Conservation (phyloP, 2,888 invertebrate species). For the Abrostola triplasia region DNA sequence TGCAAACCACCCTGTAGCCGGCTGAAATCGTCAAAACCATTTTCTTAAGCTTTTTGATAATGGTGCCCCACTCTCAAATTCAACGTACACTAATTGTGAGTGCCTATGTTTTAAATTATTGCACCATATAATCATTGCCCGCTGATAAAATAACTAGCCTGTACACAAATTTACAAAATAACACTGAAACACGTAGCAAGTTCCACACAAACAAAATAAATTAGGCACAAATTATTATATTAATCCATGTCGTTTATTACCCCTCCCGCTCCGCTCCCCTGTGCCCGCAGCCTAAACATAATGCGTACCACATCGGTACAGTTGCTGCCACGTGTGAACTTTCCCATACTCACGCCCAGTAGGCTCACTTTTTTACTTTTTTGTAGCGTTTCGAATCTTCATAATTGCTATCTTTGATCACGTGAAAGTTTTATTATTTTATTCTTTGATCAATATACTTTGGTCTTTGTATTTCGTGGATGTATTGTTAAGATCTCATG, state of each 20-base stretch:
- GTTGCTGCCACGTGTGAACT: conserved; percentile 85
- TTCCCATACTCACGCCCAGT: conserved; percentile 86
- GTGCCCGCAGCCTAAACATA: conserved; percentile 51
- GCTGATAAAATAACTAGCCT: background rate
- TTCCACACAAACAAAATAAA: background rate
- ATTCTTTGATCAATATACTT: conserved; percentile 29
- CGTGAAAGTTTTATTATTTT: conserved; percentile 60
- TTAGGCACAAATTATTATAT: background rate
- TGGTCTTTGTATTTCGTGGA: conserved; percentile 11
- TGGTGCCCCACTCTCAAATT: no score
- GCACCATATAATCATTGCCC: no score
- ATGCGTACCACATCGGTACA: conserved; percentile 69
- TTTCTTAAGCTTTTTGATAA: no score
- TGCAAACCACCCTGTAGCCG: background rate
- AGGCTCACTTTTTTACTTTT: conserved; percentile 75
- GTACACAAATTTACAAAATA: background rate
- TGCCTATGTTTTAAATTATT: no score
- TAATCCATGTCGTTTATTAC: conserved; percentile 18
- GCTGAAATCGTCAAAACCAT: no score
- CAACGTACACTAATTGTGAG: no score
- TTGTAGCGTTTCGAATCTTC: conserved; percentile 66
- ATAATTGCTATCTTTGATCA: conserved; percentile 65
- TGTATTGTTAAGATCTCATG: conserved; percentile 14
- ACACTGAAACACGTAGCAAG: background rate
- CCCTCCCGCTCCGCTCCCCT: conserved; percentile 53